Conservation (phyloP, 30 jellyfish, hydroid and myxozoan species). For the Sanderia malayensis region DNA sequence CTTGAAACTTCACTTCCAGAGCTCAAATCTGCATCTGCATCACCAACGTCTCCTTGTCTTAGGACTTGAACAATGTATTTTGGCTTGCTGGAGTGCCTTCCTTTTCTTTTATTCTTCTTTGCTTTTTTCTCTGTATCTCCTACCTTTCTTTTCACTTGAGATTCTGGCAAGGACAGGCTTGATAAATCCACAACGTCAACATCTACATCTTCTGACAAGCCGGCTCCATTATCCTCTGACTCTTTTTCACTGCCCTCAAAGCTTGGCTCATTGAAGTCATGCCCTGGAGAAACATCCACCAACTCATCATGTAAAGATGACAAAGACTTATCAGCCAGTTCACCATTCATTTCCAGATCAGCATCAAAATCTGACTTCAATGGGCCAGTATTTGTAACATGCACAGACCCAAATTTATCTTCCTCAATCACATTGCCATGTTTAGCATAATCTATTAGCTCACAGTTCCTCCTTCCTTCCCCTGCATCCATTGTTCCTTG, state of each 20-base stretch:
- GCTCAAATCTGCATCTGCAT: slow-evolving; percentile 25
- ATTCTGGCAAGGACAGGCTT: not conserved
- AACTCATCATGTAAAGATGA: slow-evolving; percentile 50
- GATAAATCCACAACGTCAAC: not conserved
- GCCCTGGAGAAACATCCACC: slow-evolving; percentile 23
- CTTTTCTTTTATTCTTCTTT: not conserved
- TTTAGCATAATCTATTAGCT: not conserved
- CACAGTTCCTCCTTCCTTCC: not conserved
- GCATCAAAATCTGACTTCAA: too few relatives aligned
- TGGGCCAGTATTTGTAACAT: not conserved
- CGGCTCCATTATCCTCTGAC: not conserved
- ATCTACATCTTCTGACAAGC: not conserved
- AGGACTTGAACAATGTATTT: slow-evolving; percentile 49
- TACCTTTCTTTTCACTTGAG: not conserved
- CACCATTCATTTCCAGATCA: not conserved
- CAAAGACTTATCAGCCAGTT: not conserved
- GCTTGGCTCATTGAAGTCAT: slow-evolving; percentile 31
- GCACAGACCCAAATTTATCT: not conserved
- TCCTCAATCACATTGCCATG: not conserved
- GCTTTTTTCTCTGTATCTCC: not conserved
- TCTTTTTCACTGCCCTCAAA: slow-evolving; percentile 6
- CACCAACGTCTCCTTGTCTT: slow-evolving; percentile 3
- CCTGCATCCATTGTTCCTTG: not conserved
- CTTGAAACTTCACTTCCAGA: not conserved
- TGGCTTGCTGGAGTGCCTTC: slow-evolving; percentile 14